phyloP scores from a whole-genome alignment of 35 echinoderm and acorn worm genomes.

The Apostichopus californicus region DNA sequence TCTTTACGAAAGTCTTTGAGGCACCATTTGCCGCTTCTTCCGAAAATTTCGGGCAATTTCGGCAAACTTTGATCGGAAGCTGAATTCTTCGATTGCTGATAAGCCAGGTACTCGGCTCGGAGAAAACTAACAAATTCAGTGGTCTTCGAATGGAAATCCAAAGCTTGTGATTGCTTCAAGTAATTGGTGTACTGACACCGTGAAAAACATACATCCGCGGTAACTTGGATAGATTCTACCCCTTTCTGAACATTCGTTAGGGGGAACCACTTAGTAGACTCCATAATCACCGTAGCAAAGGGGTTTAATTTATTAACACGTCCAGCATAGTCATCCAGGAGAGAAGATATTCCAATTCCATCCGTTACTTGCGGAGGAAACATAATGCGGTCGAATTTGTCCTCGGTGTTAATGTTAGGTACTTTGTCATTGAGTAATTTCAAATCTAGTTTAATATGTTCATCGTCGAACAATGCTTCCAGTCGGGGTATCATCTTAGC shows the following conservation, averaged over 20 bases:
- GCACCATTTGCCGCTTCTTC: neutral
- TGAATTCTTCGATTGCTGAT: neutral
- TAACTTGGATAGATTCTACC: neutral
- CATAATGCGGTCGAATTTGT: conserved; percentile 27
- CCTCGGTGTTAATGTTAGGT: neutral
- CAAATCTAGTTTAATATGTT: neutral
- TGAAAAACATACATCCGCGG: neutral
- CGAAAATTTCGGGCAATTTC: conserved; percentile 23
- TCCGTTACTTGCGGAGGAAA: conserved; percentile 10
- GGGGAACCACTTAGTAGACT: conserved; percentile 6
- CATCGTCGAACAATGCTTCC: conserved; percentile 1
- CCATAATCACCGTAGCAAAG: conserved; percentile 14
- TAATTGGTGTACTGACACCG: neutral
- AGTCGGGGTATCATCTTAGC: conserved; percentile 4
- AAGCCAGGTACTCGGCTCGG: conserved; percentile 11
- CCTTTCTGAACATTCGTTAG: neutral
- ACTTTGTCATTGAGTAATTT: neutral
- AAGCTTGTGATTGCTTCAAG: conserved; percentile 3
- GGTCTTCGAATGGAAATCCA: neutral
- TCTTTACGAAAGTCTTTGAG: conserved; percentile 22
- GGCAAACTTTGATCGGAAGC: neutral
- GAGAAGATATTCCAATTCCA: neutral
- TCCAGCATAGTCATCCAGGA: conserved; percentile 5
- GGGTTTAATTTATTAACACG: conserved; percentile 2
- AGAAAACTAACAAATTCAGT: conserved; percentile 12